A percentile compares a stretch with the other conserved stretches of the same genome.
Conservation (phyloP, 35 echinoderm and acorn worm genomes). For the Anneissia japonica region DNA sequence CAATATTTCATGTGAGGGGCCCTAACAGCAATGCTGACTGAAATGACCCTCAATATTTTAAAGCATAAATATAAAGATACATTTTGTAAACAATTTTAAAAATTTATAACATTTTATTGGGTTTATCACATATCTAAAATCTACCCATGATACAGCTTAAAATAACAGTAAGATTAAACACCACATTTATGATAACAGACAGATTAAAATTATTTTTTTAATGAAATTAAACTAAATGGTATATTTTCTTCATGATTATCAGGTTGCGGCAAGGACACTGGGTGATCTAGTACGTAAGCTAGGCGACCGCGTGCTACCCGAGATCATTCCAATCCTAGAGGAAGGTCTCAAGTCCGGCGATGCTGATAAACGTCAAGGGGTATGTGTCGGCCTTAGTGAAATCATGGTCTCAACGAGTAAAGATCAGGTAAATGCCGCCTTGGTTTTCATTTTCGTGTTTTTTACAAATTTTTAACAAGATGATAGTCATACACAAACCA, state of each 20-base stretch:
- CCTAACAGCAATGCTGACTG: no score
- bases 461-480: not conserved
- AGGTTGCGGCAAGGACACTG: conserved; percentile 96
- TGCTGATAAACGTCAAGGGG: conserved; percentile 92
- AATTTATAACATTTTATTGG: no score
- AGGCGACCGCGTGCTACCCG: conserved; percentile 80
- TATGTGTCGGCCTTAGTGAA: conserved; percentile 88
- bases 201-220: no score
- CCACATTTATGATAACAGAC: no score
- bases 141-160: no score
- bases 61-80: no score
- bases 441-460: not conserved
- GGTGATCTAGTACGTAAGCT: conserved; percentile 93
- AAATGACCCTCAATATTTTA: no score
- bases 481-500: no score
- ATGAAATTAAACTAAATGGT: not conserved
- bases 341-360: conserved; percentile 81
- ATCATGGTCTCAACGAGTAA: conserved; percentile 91
- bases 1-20: no score
- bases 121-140: no score
- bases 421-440: conserved; percentile 56
- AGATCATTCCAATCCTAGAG: conserved; percentile 90
- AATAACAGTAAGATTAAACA: no score
- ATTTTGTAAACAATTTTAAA: no score
- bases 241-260: not conserved